These are phyloP conservation scores for Zenarchopterus dispar DNA, from an alignment of 2,797 vertebrate species.

Conservation along the genomic window DNA sequence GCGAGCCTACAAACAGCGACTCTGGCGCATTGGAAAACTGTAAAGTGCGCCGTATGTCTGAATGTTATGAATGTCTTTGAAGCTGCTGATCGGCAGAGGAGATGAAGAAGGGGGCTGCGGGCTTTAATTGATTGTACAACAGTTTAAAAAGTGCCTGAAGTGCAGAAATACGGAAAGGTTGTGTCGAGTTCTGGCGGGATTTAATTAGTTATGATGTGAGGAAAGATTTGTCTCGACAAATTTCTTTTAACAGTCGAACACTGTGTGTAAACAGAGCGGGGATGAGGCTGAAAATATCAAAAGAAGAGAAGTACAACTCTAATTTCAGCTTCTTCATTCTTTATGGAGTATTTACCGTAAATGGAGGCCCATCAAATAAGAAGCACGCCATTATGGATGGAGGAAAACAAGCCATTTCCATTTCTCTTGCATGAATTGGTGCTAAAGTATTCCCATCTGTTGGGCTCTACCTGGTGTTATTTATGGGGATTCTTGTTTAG, in stretches of 20 bases:
- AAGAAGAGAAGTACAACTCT: slow-evolving; percentile 29
- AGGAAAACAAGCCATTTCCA: background rate
- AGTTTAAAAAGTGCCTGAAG: slow-evolving; percentile 73
- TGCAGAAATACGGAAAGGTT: slow-evolving; percentile 70
- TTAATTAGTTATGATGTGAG: slow-evolving; percentile 78
- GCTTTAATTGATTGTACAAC: slow-evolving; percentile 80
- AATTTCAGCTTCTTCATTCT: slow-evolving; percentile 4
- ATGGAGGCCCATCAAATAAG: too few species aligned
- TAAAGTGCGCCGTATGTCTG: slow-evolving; percentile 24
- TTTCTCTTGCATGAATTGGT: slow-evolving; percentile 79
- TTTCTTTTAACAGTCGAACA: slow-evolving; percentile 69
- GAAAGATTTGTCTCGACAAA: slow-evolving; percentile 73
- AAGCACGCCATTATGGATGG: too few species aligned
- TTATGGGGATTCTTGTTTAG: slow-evolving; percentile 92
- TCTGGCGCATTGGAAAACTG: slow-evolving; percentile 32
- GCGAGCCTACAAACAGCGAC: background rate
- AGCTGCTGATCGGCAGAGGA: slow-evolving; percentile 66
- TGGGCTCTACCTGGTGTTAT: slow-evolving; percentile 91
- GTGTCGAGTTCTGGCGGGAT: slow-evolving; percentile 61
- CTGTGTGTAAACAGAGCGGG: slow-evolving; percentile 70
- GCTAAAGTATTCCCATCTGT: slow-evolving; percentile 89
- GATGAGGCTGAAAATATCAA: slow-evolving; percentile 44
- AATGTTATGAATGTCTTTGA: slow-evolving; percentile 62
- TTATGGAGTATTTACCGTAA: too few species aligned
- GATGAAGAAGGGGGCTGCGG: slow-evolving; percentile 39